A percentile compares a stretch with the other conserved stretches of the same genome.
Evolutionary conservation across 2,113 vertebrate genomes (phyloP).

Genomic region (Castor canadensis): DNA sequence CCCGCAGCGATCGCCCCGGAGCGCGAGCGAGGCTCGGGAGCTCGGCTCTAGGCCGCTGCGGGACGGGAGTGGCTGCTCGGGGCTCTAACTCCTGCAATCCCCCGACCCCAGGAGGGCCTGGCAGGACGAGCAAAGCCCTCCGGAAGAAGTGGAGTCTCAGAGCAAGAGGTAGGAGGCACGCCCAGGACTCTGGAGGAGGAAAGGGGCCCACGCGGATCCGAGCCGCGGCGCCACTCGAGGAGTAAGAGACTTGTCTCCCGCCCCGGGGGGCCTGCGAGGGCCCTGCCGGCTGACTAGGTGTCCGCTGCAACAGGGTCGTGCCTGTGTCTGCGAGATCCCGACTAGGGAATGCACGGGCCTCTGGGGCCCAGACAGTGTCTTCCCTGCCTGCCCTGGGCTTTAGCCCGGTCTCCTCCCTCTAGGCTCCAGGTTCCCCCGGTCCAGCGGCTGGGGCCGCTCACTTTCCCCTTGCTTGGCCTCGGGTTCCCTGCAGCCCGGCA

Average conservation of each 20-base stretch:
- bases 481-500: neutral
- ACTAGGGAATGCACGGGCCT: neutral
- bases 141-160: neutral
- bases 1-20: neutral
- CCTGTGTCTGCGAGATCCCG: neutral
- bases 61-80: neutral
- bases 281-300: neutral
- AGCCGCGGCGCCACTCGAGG: neutral
- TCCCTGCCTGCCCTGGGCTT: neutral
- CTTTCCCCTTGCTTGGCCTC: neutral
- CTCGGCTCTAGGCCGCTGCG: neutral
- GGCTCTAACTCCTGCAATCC: neutral
- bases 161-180: neutral
- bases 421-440: neutral
- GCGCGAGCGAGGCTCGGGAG: neutral
- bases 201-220: fast-evolving
- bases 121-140: neutral
- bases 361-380: neutral
- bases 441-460: neutral
- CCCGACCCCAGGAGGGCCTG: neutral
- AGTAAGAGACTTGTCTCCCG: neutral
- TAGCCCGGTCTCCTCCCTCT: neutral
- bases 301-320: neutral
- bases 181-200: neutral
- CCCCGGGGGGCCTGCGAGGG: neutral